phyloP scores from a whole-genome alignment of 2,888 invertebrate genomes.

The Ctena decussata region DNA sequence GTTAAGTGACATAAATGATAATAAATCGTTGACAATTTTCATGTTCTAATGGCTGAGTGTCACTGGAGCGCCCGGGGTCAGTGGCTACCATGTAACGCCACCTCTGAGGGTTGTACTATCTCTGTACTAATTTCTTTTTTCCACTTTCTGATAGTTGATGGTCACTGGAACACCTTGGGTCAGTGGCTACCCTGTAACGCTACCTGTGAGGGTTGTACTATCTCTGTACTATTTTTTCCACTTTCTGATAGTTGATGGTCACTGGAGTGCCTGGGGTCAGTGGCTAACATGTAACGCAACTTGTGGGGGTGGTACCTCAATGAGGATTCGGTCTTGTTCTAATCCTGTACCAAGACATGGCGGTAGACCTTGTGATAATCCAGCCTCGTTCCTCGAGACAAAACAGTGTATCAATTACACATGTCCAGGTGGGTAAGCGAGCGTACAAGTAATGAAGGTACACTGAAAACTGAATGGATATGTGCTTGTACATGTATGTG shows the following conservation, averaged over 20 bases:
- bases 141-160: too few relatives aligned
- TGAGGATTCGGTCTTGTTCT: constrained; percentile 12
- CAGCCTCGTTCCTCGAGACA: background rate
- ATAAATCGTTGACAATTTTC: too few relatives aligned
- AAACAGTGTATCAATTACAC: background rate
- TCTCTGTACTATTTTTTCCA: too few relatives aligned
- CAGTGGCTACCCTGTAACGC: too few relatives aligned
- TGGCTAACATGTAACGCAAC: constrained; percentile 13
- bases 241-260: constrained; percentile 24
- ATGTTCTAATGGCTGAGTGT: background rate
- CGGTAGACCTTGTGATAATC: constrained; percentile 21
- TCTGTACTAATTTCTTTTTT: too few relatives aligned
- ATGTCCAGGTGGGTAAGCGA: constrained; percentile 12
- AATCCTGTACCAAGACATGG: constrained; percentile 23
- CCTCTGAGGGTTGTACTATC: too few relatives aligned
- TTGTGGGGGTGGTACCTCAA: constrained; percentile 15
- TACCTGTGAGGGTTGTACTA: too few relatives aligned
- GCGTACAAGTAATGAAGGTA: too few relatives aligned
- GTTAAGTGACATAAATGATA: too few relatives aligned
- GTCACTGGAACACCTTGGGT: too few relatives aligned
- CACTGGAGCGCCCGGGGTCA: background rate
- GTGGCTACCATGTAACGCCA: background rate
- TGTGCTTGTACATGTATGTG: too few relatives aligned
- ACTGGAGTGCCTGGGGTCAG: constrained; percentile 7
- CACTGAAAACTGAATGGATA: too few relatives aligned